Evolutionary conservation across 1,140 invertebrate species (phyloP).

Genomic region (Apolygus lucorum): DNA sequence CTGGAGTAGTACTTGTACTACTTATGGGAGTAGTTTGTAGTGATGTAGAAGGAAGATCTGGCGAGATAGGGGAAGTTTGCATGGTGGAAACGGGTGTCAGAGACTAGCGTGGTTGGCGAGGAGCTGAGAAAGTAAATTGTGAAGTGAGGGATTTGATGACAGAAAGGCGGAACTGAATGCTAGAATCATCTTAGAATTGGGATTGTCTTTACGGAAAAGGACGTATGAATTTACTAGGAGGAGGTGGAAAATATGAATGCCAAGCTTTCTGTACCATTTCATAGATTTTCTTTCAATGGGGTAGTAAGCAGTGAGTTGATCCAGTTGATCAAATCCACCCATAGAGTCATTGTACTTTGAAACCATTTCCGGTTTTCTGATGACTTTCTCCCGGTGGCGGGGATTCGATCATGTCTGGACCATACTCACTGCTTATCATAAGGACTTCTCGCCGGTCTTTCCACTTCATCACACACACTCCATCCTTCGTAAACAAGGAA

Average conservation of each 20-base stretch:
- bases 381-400: background rate
- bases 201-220: conserved; percentile 9
- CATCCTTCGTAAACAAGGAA: conserved; percentile 36
- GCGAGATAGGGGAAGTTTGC: conserved; percentile 3
- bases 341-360: conserved; percentile 17
- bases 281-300: conserved; percentile 7
- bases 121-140: conserved; percentile 3
- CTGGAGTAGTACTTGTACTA: background rate
- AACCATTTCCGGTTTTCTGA: conserved; percentile 13
- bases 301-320: conserved; percentile 17
- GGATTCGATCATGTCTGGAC: conserved; percentile 19
- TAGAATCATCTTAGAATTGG: conserved; percentile 1
- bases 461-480: conserved; percentile 41
- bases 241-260: conserved; percentile 11
- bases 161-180: conserved; percentile 11
- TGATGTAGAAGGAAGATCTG: conserved; percentile 13
- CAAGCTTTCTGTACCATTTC: conserved; percentile 5
- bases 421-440: conserved; percentile 23
- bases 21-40: background rate
- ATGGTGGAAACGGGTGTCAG: conserved; percentile 7
- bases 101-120: conserved; percentile 1
- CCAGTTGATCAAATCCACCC: conserved; percentile 15
- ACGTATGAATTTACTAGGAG: background rate
- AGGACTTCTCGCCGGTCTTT: conserved; percentile 37
- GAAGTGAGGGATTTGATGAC: conserved; percentile 6